Conservation (phyloP, 23 tunicate species). For the Halocynthia roretzi region DNA sequence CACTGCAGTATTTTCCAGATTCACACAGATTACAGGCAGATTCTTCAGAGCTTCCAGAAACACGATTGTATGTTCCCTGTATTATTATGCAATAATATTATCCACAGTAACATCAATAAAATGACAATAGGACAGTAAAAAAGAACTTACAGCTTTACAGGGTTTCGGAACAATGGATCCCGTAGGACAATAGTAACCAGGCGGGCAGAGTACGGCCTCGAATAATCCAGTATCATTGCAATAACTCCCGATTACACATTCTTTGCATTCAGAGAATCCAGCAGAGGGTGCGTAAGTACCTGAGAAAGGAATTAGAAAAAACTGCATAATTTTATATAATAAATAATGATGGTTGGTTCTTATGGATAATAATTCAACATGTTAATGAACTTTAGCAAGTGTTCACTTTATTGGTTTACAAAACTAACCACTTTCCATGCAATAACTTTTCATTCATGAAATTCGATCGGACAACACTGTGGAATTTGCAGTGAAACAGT, state of each 20-base stretch:
- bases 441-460: too few species aligned
- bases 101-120: not conserved
- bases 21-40: constrained; percentile 56
- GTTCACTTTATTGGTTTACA: too few species aligned
- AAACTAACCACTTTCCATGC: too few species aligned
- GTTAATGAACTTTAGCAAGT: too few species aligned
- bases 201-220: constrained; percentile 40
- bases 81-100: not conserved
- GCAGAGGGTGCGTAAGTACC: constrained; percentile 56
- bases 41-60: constrained; percentile 23
- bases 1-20: constrained; percentile 57
- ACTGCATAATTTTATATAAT: not conserved
- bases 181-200: constrained; percentile 55
- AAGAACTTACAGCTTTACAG: constrained; percentile 43
- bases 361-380: too few species aligned
- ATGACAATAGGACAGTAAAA: not conserved
- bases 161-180: constrained; percentile 25
- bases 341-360: too few species aligned
- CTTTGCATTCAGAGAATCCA: constrained; percentile 41
- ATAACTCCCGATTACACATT: constrained; percentile 63
- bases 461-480: too few species aligned
- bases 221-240: constrained; percentile 58
- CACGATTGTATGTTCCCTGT: constrained; percentile 89
- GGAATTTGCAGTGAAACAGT: too few species aligned
- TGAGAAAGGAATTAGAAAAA: constrained; percentile 11